Evolutionary conservation across 2,113 vertebrate genomes (phyloP).

Genomic region (Pygoscelis adeliae): DNA sequence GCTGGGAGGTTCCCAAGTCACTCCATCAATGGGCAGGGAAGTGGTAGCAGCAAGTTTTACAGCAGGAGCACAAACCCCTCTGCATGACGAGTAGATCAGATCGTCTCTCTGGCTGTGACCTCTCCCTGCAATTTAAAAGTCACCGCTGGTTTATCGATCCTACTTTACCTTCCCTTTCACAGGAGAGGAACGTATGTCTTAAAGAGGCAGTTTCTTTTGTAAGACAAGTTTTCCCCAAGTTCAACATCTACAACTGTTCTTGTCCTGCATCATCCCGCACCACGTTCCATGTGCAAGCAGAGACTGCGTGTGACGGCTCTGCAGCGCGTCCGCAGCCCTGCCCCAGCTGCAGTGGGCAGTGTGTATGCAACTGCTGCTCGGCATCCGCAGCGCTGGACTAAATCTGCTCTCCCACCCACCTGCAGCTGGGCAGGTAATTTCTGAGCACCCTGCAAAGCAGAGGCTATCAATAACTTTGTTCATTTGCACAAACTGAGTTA

Average conservation of each 20-base stretch:
- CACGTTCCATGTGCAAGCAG: fast-evolving
- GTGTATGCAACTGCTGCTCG: fast-evolving
- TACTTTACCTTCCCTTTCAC: neutral
- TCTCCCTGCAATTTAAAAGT: neutral
- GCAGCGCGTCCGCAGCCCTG: no score
- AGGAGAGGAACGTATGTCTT: neutral
- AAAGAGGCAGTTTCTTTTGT: neutral
- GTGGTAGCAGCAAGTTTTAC: neutral
- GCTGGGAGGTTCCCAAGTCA: neutral
- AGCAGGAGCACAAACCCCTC: neutral
- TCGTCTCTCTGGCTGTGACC: neutral
- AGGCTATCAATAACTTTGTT: neutral
- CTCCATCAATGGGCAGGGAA: neutral
- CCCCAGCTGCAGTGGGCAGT: neutral
- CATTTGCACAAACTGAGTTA: neutral
- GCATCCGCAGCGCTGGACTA: fast-evolving
- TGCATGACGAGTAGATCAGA: fast-evolving
- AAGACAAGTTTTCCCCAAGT: neutral
- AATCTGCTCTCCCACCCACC: neutral
- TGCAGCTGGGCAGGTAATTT: neutral
- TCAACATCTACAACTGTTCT: neutral
- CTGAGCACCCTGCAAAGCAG: neutral
- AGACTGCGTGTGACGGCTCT: fast-evolving
- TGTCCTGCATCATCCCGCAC: fast-evolving
- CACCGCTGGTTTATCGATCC: neutral